phyloP scores from a whole-genome alignment of 2,113 vertebrate genomes.

The Odocoileus hemionus region DNA sequence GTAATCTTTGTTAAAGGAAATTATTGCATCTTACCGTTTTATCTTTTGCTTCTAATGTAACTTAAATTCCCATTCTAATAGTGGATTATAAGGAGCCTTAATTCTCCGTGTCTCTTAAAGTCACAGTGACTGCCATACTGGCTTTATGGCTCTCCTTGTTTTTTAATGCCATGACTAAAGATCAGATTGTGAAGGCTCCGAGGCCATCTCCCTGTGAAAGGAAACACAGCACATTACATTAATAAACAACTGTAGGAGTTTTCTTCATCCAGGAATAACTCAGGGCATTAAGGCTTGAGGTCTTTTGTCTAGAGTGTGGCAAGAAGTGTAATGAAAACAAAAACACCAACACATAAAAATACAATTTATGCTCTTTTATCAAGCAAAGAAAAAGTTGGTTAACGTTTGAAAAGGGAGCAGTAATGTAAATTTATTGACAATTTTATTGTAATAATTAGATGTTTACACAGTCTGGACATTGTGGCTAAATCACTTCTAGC shows the following conservation, averaged over 20 bases:
- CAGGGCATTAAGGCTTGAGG: constrained; percentile 61
- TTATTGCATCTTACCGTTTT: constrained; percentile 51
- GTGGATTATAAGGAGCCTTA: constrained; percentile 55
- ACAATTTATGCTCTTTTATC: constrained; percentile 82
- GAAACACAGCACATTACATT: constrained; percentile 41
- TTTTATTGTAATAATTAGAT: constrained; percentile 87
- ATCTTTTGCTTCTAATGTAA: constrained; percentile 66
- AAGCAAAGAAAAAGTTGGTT: constrained; percentile 81
- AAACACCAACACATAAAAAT: constrained; percentile 77
- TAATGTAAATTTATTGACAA: constrained; percentile 86
- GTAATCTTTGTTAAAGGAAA: constrained; percentile 72
- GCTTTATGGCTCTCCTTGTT: constrained; percentile 9
- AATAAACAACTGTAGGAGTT: constrained; percentile 77
- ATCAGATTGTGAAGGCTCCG: constrained; percentile 52
- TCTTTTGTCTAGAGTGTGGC: constrained; percentile 78
- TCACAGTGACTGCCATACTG: constrained; percentile 36
- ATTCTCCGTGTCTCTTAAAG: constrained; percentile 62
- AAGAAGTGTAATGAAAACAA: constrained; percentile 78
- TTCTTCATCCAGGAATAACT: constrained; percentile 74
- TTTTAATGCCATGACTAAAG: constrained; percentile 56
- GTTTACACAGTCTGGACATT: constrained; percentile 85
- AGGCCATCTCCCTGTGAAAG: constrained; percentile 67
- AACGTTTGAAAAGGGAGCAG: constrained; percentile 82
- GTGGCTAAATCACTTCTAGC: constrained; percentile 84
- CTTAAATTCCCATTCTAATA: constrained; percentile 51